phyloP scores from a whole-genome alignment of 2,113 vertebrate genomes.

The Gobio gobio region DNA sequence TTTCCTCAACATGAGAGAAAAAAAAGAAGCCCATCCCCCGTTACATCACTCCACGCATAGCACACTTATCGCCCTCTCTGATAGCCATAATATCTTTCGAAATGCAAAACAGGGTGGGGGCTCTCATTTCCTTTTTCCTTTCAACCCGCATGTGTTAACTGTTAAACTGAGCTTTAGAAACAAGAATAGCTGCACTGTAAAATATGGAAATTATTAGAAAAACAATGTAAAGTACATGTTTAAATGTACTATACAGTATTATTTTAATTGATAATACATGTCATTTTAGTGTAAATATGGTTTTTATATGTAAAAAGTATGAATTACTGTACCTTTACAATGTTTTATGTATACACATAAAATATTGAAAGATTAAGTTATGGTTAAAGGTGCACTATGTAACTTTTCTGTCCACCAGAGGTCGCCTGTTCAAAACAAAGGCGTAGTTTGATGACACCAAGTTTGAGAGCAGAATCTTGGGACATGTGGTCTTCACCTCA shows the following conservation, averaged over 20 bases:
- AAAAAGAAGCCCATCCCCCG: not conserved
- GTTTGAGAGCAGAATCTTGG: no score
- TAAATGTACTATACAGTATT: not conserved
- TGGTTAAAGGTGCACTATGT: no score
- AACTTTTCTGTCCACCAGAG: no score
- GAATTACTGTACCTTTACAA: no score
- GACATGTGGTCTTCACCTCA: no score
- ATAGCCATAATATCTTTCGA: conserved; percentile 1
- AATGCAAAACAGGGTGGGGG: conserved; percentile 42
- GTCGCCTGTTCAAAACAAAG: no score
- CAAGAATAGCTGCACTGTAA: not conserved
- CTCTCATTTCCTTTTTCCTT: not conserved
- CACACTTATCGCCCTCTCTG: not conserved
- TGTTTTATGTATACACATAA: no score
- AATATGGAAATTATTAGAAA: not conserved
- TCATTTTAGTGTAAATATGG: no score
- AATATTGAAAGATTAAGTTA: no score
- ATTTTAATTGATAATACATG: not conserved
- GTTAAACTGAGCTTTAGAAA: not conserved
- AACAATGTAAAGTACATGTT: not conserved
- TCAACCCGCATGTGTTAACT: not conserved
- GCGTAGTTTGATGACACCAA: no score
- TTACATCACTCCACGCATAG: not conserved
- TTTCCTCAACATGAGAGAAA: conserved; percentile 11
- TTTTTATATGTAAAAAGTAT: no score